These are phyloP conservation scores for Ctenicera cuprea DNA, from an alignment of 2,888 invertebrate genomes.

Conservation along the genomic window DNA sequence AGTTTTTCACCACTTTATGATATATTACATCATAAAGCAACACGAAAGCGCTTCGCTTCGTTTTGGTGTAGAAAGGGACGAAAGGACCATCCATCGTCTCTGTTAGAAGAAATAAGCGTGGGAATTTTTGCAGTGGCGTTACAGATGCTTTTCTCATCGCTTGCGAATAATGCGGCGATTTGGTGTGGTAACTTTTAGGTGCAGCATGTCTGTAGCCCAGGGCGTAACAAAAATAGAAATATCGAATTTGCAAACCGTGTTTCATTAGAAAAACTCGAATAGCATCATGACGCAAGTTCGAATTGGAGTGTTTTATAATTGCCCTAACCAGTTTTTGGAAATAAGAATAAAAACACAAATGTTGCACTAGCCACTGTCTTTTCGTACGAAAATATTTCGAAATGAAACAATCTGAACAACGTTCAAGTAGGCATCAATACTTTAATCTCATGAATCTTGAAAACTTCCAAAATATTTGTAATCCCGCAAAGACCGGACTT, in stretches of 20 bases:
- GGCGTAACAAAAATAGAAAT: not conserved
- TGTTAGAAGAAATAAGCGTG: not conserved
- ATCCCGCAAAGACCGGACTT: too few species aligned
- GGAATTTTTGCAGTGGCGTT: not conserved
- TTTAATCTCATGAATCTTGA: too few species aligned
- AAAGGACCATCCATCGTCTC: conserved; percentile 15
- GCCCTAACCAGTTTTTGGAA: not conserved
- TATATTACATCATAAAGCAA: conserved; percentile 29
- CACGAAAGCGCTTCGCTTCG: conserved; percentile 27
- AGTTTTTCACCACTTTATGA: conserved; percentile 40
- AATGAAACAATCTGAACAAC: too few species aligned
- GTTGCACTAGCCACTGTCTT: not conserved
- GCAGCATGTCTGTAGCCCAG: not conserved
- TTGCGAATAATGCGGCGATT: not conserved
- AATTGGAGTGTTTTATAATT: not conserved
- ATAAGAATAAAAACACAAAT: not conserved
- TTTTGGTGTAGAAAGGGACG: conserved; percentile 5
- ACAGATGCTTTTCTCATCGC: not conserved
- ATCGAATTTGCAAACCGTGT: not conserved
- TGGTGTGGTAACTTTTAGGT: too few species aligned
- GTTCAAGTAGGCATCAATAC: too few species aligned
- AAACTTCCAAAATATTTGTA: too few species aligned
- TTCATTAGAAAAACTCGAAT: not conserved
- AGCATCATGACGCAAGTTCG: conserved; percentile 7
- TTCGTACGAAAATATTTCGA: not conserved